Base-by-base conservation (phyloP, 2,113 vertebrate species). In the Callaeas wilsoni region DNA sequence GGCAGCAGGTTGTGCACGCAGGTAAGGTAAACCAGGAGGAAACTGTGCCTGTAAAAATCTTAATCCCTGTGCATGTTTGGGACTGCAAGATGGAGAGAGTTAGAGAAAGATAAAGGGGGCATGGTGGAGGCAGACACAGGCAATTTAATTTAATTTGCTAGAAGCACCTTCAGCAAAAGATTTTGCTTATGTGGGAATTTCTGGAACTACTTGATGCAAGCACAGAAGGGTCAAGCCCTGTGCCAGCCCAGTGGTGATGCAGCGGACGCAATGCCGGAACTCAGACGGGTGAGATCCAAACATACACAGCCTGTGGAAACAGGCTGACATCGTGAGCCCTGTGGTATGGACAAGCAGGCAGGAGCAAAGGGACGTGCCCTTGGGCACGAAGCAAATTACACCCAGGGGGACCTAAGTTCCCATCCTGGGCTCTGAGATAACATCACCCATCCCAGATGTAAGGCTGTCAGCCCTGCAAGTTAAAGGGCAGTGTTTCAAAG, bases 181-280 rank as follows among this genome's bases (percentile, higher is more conserved):
- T 69, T 94, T 57, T 86, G 49, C 68, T 81, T 85, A 67, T 33
- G 32, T 30, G 39, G 30, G 57, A 49, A 35, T 57, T 93, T 94
- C 67, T 90, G 55, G 47, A 56, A 25, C 62, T 47, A 47, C 46
- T 62, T 2, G 3, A 10, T 42, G 12, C 33, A 63, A 75, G 30
- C 32, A 86, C 21, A 55, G 60, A 76, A 89, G 23, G 21, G 23
- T 35, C 4, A 2, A 89, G 46, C 26, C 41, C 60, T 69, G 65
- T 3, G 0, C 16, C 49, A 60, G 47, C 30, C 62, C 13, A 3
- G n/a, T 29, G 32, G 59, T n/a, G 2, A 68, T 16, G 17, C 70
- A 88, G 30, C 0, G 0, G 57, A 27, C 0, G 0, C 60, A 69
- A 26, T 27, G 37, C 25, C 71, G 29, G 13, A 49, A 92, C 26